These are phyloP conservation scores for Arizona elegans DNA, from an alignment of 2,113 vertebrate genomes.

Conservation along the genomic window DNA sequence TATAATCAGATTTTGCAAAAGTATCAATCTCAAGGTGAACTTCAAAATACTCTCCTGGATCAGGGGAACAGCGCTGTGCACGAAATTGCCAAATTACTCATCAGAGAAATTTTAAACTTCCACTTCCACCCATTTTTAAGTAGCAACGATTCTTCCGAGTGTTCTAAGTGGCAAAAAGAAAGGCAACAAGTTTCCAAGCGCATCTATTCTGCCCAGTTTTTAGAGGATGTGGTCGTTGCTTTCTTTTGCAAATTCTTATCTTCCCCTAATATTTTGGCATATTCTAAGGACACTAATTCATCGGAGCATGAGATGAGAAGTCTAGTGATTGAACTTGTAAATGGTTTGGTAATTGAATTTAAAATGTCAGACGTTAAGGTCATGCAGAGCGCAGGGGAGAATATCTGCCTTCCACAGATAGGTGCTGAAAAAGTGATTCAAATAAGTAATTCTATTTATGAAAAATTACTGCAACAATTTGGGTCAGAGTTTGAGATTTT, in stretches of 20 bases:
- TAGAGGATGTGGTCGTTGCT: conserved; percentile 12
- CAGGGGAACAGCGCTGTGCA: not conserved
- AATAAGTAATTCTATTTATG: not conserved
- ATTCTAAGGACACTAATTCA: not conserved
- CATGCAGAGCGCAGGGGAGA: not conserved
- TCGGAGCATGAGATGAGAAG: not conserved
- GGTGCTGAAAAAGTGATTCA: not conserved
- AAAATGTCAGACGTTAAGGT: conserved; percentile 1
- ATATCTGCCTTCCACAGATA: not conserved
- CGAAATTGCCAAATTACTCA: not conserved
- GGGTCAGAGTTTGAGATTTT: conserved; percentile 14
- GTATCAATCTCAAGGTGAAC: not conserved
- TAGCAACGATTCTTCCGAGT: not conserved
- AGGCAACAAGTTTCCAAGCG: not conserved
- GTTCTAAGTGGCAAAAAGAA: not conserved
- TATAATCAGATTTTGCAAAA: conserved; percentile 10
- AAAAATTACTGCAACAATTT: not conserved
- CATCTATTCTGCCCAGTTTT: not conserved
- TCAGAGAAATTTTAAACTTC: conserved; percentile 14
- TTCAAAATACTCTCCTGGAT: not conserved
- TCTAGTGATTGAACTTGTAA: not conserved
- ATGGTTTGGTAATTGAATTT: not conserved
- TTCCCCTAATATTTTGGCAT: conserved; percentile 5
- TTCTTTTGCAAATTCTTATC: conserved; percentile 28
- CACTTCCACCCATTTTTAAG: conserved; percentile 20